Percentiles rank a stretch among this genome's conserved stretches.
phyloP scores from a whole-genome alignment of 2,797 vertebrate species.

The Orientallactaga sibirica region DNA sequence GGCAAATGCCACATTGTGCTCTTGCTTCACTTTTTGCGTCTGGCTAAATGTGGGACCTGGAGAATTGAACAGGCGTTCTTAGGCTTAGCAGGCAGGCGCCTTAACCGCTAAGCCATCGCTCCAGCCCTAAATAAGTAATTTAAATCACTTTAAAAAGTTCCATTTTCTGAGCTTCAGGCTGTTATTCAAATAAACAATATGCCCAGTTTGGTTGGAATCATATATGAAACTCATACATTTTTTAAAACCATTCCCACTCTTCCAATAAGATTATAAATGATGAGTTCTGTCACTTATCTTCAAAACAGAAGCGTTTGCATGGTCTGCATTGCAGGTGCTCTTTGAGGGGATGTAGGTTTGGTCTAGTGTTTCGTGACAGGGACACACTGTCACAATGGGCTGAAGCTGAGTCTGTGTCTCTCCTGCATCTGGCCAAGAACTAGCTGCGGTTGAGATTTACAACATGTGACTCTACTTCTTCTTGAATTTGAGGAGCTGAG shows the following conservation, averaged over 20 bases:
- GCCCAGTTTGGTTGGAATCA: conserved; percentile 11
- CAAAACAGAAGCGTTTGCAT: neutral
- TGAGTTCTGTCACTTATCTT: neutral
- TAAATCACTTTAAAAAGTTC: neutral
- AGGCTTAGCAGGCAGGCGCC: too few species aligned
- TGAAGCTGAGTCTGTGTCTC: neutral
- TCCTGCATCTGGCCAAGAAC: neutral
- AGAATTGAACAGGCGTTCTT: too few species aligned
- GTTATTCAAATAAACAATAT: conserved; percentile 13
- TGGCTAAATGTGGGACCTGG: too few species aligned
- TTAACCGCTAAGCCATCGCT: too few species aligned
- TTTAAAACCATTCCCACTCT: conserved; percentile 13
- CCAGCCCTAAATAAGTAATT: conserved; percentile 20
- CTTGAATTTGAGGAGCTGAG: conserved; percentile 20
- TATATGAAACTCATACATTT: conserved; percentile 15
- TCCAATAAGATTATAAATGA: conserved; percentile 27
- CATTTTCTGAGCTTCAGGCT: neutral
- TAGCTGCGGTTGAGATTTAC: conserved; percentile 15
- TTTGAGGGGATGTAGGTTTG: neutral
- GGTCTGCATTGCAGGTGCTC: neutral
- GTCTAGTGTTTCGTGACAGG: neutral
- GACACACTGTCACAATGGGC: neutral
- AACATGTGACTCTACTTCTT: conserved; percentile 24
- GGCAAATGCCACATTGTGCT: too few species aligned
- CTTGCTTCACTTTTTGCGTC: too few species aligned